Evolutionary conservation across 2,797 vertebrate species (phyloP), one percentile per base, ranked within the genome.

Genomic region (Helarctos malayanus): DNA sequence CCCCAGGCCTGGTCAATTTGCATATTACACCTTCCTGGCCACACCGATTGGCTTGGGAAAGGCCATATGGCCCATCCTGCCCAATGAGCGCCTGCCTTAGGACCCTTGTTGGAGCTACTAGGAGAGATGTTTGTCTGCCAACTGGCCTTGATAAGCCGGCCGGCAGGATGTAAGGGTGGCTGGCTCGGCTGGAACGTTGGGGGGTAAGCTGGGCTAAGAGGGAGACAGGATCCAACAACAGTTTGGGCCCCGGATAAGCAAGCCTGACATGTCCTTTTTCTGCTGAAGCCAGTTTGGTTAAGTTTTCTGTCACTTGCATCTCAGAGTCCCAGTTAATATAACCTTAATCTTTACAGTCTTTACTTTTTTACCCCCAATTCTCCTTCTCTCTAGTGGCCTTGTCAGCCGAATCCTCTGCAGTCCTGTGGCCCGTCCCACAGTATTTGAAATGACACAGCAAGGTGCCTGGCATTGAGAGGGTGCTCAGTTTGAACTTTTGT

Each of bases 41-140:
- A 81, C 32, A 47, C 2, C 45, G 38, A 91, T n/a, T 87, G 92
- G 90, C 32, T 85, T 25, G 52, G 27, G 65, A 57, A n/a, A 19
- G 38, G 57, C 18, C 71, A 84, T 32, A 35, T 57, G 71, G 35
- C 47, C 23, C 23, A 84, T 91, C 45, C 71, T 82, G 65, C 23
- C 92, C 97, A 92, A 38, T 83, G 27, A 75, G 59, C 81, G 18
- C 8, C 29, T 82, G 13, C 61, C 68, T 63, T 81, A n/a, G 38
- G 45, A 84, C 7, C 2, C 54, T 35, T 19, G 49, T 0, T 5
- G 21, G 49, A 92, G 90, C 54, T 57, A 59, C 49, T 35, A 23
- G 25, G 49, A 29, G 65, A 56, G 32, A 82, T 32, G 16, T 81
- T 14, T 75, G 93, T 69, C 25, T 57, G 41, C 76, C 41, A 63